Evolutionary conservation across 2,113 vertebrate genomes (phyloP).

Genomic region (Gallinago paraguaiae): DNA sequence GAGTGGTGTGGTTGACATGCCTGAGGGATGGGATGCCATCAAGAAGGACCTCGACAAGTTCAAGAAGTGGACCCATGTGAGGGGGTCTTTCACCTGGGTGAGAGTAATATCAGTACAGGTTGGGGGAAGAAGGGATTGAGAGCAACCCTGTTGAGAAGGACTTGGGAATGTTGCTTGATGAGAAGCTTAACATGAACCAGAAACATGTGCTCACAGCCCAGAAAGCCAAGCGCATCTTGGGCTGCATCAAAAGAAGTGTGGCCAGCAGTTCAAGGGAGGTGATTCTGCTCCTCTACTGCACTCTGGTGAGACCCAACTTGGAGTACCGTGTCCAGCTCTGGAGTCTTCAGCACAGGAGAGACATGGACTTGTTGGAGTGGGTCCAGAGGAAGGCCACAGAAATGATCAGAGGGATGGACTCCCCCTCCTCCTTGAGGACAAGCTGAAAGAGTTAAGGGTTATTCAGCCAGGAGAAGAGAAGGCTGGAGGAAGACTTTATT

Average conservation of each 20-base stretch:
- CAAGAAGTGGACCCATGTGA: background rate
- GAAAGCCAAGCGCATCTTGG: background rate
- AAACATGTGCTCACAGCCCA: rapidly evolving
- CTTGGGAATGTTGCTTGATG: no score
- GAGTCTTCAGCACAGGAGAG: background rate
- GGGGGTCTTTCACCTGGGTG: no score
- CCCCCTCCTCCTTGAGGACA: background rate
- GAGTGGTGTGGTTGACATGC: rapidly evolving
- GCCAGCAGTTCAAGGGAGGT: rapidly evolving
- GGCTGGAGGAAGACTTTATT: rapidly evolving
- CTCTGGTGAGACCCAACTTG: background rate
- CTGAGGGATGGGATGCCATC: background rate
- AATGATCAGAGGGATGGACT: background rate
- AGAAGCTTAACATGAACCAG: background rate
- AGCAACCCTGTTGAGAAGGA: background rate
- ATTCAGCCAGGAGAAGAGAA: background rate
- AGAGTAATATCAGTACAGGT: background rate
- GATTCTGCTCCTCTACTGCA: background rate
- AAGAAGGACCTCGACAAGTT: background rate
- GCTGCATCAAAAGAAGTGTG: background rate
- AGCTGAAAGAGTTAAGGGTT: background rate
- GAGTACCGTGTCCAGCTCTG: background rate
- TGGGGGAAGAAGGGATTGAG: background rate
- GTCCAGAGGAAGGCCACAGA: background rate
- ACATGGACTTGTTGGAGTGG: background rate